Base-by-base conservation (phyloP, 2,113 vertebrate genomes). In the Seriola quinqueradiata region DNA sequence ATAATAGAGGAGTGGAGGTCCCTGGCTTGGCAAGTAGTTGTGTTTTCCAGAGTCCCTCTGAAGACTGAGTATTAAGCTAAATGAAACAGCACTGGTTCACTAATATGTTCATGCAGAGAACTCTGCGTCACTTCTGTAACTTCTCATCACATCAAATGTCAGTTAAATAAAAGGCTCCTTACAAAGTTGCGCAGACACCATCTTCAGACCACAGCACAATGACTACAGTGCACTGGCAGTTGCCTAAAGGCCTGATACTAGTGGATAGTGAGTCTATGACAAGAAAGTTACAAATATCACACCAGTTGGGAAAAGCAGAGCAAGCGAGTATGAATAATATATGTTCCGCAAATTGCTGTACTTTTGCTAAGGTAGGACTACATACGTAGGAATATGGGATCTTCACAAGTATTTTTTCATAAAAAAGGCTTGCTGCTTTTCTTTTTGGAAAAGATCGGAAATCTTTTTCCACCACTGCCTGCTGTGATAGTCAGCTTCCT, bases 31-130 rank as follows among this genome's bases (percentile, higher is more conserved):
- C 60, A 28, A 54, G 12, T 19, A 40, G 38, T 21, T 83, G 17
- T 25, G 8, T 74, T 65, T 75, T 50, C 58, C 65, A 78, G 68
- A 44, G 5, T 48, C 16, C 10, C 8, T 52, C 34, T 67, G 14
- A 55, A 75, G 54, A 83, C 54, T 54, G 70, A 70, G 50, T 48
- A 63, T 48, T 34, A 16, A 64, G 46, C 61, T 60, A 44, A 79
- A 83, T 60, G 67, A 70, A 77, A 65, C 73, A 17, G 36, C 25
- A 59, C 25, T 77, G 32, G 83, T 67, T 82, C 38, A 61, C 23
- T 68, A 32, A 67, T 48, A 44, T 50, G 55, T 21, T 34, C 42
- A 67, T 5, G 34, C n/a, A 4, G 55, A 63, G 55, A 57, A 58
- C n/a, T 63, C 23, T 55, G 73, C 48, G 50, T n/a, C 21, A n/a